These are phyloP conservation scores for Erebia ligea DNA, from an alignment of 2,888 invertebrate genomes.

Conservation along the genomic window DNA sequence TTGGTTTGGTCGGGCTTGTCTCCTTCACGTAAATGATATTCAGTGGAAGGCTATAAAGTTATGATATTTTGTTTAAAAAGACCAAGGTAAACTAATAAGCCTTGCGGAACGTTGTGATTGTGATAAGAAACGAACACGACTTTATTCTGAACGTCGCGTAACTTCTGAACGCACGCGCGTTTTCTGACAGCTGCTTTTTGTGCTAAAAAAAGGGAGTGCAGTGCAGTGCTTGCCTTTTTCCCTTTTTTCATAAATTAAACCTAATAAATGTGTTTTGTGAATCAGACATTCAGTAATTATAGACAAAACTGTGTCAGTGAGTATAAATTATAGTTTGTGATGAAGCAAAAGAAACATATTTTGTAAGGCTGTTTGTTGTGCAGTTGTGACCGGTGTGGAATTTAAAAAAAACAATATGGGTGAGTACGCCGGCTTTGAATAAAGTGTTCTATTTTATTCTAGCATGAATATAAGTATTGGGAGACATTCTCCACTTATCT, in stretches of 20 bases:
- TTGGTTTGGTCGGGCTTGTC: no score
- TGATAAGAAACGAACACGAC: constrained; percentile 42
- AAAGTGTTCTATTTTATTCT: constrained; percentile 9
- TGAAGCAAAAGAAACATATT: constrained; percentile 55
- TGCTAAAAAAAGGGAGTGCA: constrained; percentile 41
- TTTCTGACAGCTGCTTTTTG: constrained; percentile 51
- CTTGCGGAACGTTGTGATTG: constrained; percentile 26
- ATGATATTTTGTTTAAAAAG: neutral
- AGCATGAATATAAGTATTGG: neutral
- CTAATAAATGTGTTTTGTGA: constrained; percentile 41
- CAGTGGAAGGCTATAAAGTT: neutral
- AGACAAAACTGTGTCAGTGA: constrained; percentile 52
- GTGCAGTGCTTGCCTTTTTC: constrained; percentile 40
- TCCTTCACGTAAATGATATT: no score
- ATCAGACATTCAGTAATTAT: constrained; percentile 41
- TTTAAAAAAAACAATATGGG: constrained; percentile 66
- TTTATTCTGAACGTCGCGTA: constrained; percentile 42
- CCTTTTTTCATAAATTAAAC: constrained; percentile 32
- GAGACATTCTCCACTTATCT: neutral
- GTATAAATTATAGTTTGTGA: constrained; percentile 55
- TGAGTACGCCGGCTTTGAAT: constrained; percentile 67
- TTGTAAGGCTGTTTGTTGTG: constrained; percentile 47
- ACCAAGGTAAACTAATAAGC: constrained; percentile 11
- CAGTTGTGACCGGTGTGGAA: constrained; percentile 43
- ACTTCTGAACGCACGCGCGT: constrained; percentile 57